These are phyloP conservation scores for Intellagama lesueurii DNA, from an alignment of 2,797 vertebrate species.

Conservation along the genomic window DNA sequence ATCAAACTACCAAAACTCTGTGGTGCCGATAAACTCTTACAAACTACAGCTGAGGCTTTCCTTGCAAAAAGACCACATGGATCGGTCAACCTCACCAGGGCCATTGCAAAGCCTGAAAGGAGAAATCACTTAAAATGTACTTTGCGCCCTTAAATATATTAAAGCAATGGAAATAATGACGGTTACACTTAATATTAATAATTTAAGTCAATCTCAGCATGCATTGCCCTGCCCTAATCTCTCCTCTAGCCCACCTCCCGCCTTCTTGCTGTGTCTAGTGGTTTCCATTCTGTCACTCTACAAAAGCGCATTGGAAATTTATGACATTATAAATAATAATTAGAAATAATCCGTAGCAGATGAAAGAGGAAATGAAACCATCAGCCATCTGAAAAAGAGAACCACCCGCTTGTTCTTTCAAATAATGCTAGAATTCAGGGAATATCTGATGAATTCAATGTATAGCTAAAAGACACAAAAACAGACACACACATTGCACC, in stretches of 20 bases:
- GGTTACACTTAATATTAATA: not conserved
- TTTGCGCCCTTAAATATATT: not conserved
- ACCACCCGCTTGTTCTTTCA: not conserved
- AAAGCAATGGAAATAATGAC: not conserved
- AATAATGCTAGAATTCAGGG: not conserved
- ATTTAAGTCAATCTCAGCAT: not conserved
- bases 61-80: not conserved
- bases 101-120: not conserved
- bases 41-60: not conserved
- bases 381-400: not conserved
- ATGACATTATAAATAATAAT: not conserved
- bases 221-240: not conserved
- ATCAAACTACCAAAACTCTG: too few relatives aligned
- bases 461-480: not conserved
- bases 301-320: not conserved
- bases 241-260: not conserved
- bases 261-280: not conserved
- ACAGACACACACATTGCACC: too few relatives aligned
- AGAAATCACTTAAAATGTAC: not conserved
- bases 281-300: not conserved
- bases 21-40: not conserved
- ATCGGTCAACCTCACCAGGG: too few relatives aligned
- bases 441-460: not conserved
- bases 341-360: not conserved
- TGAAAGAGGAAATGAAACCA: not conserved